Evolutionary conservation across 2,113 vertebrate genomes (phyloP).

Genomic region (Pomatostomus ruficeps): DNA sequence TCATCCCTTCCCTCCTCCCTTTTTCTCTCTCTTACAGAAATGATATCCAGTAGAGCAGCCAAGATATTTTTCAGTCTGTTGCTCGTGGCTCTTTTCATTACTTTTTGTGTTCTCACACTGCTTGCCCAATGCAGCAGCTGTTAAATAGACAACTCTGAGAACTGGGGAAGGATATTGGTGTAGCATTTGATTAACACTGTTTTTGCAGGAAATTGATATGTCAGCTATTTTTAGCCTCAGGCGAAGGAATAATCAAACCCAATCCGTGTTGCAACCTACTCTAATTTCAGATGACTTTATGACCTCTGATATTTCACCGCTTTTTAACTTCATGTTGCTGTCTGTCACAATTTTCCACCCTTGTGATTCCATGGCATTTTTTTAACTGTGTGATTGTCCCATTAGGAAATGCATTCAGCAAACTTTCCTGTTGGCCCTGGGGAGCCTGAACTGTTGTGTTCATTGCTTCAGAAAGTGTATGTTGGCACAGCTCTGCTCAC

Average conservation of each 20-base stretch:
- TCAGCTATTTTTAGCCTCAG: constrained; percentile 2
- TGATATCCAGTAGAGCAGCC: not conserved
- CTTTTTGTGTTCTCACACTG: constrained; percentile 18
- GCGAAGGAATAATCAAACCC: not conserved
- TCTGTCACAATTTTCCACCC: not conserved
- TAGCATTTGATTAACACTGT: not conserved
- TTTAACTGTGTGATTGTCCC: not conserved
- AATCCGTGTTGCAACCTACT: not conserved
- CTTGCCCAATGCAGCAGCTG: constrained; percentile 40
- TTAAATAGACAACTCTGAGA: not conserved
- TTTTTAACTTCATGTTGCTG: not conserved
- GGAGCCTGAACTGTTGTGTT: not conserved
- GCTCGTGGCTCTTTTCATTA: not conserved
- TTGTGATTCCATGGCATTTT: not conserved
- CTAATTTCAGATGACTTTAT: not conserved
- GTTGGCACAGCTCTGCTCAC: not conserved
- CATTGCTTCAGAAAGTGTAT: not conserved
- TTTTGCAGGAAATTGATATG: constrained; percentile 1
- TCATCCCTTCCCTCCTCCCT: not conserved
- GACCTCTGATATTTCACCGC: not conserved
- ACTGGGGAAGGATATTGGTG: not conserved
- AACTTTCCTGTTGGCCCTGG: not conserved
- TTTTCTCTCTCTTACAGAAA: not conserved
- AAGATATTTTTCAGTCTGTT: constrained; percentile 34
- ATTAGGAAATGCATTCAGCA: not conserved